A percentile compares a stretch with the other conserved stretches of the same genome.
Evolutionary conservation across 2,888 invertebrate species (phyloP).

Genomic region (Trachelus tabidus): DNA sequence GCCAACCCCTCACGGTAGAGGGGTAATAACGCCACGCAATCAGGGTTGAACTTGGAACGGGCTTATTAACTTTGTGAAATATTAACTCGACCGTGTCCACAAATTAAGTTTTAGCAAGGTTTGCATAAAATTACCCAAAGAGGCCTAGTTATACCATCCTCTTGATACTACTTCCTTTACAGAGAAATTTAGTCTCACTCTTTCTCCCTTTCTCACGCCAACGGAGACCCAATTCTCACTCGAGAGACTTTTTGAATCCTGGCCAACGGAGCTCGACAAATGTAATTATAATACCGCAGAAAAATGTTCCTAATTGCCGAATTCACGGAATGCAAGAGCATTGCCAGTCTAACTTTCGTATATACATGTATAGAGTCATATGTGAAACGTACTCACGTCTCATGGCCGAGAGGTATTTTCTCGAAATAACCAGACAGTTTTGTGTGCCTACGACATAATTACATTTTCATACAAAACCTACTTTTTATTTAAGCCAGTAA

Average conservation of each 20-base stretch:
- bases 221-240: conserved; percentile 23
- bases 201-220: background rate
- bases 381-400: background rate
- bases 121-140: conserved; percentile 23
- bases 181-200: background rate
- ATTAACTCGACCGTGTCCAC: conserved; percentile 23
- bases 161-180: background rate
- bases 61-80: conserved; percentile 22
- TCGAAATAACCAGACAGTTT: background rate
- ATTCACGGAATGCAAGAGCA: conserved; percentile 17
- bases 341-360: too few species aligned
- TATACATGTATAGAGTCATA: background rate
- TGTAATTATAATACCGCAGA: conserved; percentile 42
- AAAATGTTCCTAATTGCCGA: conserved; percentile 45
- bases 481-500: background rate
- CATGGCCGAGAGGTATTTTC: background rate
- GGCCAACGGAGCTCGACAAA: conserved; percentile 39
- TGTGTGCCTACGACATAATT: conserved; percentile 18
- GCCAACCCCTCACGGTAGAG: background rate
- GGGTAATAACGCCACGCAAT: background rate
- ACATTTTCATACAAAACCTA: conserved; percentile 24
- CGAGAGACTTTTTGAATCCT: conserved; percentile 41
- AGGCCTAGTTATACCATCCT: conserved; percentile 9
- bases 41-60: conserved; percentile 13
- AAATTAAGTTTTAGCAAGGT: conserved; percentile 20